A percentile compares a stretch with the other conserved stretches of the same genome.
Evolutionary conservation across 1,140 invertebrate genomes (phyloP).

Genomic region (Drosophila ohnishii): DNA sequence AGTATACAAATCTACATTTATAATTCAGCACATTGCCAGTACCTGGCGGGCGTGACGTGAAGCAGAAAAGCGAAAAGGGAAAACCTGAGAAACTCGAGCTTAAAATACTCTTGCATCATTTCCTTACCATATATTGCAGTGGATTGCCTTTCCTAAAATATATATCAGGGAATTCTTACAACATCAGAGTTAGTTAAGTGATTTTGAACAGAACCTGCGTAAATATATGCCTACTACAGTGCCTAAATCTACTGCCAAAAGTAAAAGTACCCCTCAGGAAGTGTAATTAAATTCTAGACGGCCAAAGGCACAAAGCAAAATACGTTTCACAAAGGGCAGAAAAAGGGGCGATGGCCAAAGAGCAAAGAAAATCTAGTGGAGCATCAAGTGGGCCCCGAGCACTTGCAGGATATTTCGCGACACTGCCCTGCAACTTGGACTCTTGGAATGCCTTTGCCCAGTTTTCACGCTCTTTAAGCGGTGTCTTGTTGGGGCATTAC

Average conservation of each 20-base stretch:
- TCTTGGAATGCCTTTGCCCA: conserved; percentile 20
- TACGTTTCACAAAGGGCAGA: not conserved
- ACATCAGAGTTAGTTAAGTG: not conserved
- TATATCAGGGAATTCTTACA: not conserved
- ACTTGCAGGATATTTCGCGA: conserved; percentile 33
- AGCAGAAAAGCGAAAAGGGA: conserved; percentile 9
- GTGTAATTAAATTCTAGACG: conserved; percentile 10
- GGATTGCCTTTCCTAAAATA: not conserved
- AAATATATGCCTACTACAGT: not conserved
- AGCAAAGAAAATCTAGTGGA: conserved; percentile 6
- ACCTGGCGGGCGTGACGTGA: conserved; percentile 28
- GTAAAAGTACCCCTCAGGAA: not conserved
- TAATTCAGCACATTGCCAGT: conserved; percentile 37
- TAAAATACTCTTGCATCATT: conserved; percentile 4
- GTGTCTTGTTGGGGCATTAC: conserved; percentile 7
- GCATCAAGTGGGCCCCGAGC: conserved; percentile 22
- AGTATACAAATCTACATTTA: conserved; percentile 59
- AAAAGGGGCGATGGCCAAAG: conserved; percentile 6
- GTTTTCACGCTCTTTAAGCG: not conserved
- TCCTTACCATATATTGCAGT: not conserved
- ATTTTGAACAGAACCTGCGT: not conserved
- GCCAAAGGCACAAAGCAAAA: conserved; percentile 7
- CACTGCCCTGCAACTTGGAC: not conserved
- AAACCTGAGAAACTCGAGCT: not conserved
- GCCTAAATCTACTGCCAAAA: not conserved